Evolutionary conservation across 2,797 vertebrate species (phyloP), one percentile per base, ranked within the genome.

Genomic region (Pseudocheirus occidentalis): DNA sequence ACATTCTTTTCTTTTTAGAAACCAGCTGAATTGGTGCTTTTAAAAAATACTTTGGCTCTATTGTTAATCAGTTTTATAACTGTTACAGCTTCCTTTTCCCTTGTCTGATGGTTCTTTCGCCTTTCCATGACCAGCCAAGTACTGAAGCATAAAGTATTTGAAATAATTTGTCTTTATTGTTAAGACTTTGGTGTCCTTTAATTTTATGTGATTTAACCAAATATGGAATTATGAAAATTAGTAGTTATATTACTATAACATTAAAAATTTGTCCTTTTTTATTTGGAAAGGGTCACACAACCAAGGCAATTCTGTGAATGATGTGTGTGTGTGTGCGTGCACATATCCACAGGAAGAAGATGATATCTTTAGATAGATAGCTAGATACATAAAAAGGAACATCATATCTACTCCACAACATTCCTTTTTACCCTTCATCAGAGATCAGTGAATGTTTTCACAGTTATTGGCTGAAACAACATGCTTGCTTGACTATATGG

Each of bases 1-100:
- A 97, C 97, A 59, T 98, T 97, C 98, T 98, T 98, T 98, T 98
- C 98, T 98, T 98, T 99, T 98, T 98, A 96, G 98, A 98, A 98
- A 98, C 96, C 95, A 97, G 98, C 97, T 98, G 97, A 98, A 95
- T 98, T 98, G 98, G 98, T 97, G 95, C 94, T 98, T 98, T 98
- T 52, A 58, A 97, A 3, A 13, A 66, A 98, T 98, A 97, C 98
- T 98, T 98, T 4, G 5, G 98, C 96, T 97, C 97, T 98, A 98
- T 98, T 99, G 98, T 98, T 99, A 40, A 18, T 73, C n/a, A 94
- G 97, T 94, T 98, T 93, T 96, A 95, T 97, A 95, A 96, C 93
- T 98, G 97, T 98, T 98, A 97, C 96, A 96, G 97, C 98, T 98
- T 97, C 96, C 97, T 98, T 98, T 94, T 98, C 95, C 66, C 95